Conservation (phyloP, 2,113 vertebrate genomes). For the Thalassarche chlororhynchos region DNA sequence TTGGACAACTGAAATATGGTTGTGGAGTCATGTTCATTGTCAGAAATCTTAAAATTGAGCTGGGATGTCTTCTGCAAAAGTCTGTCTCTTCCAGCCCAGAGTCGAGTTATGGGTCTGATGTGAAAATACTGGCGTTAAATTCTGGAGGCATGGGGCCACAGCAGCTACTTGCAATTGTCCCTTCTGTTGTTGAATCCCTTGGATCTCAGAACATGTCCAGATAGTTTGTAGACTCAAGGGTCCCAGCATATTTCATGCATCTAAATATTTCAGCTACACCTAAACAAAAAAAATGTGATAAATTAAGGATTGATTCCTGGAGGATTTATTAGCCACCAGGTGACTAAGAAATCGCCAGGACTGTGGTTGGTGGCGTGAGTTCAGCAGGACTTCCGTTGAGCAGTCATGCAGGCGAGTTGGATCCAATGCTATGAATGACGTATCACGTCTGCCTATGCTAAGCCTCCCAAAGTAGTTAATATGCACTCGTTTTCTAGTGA, state of each 20-base stretch:
- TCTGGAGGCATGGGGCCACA: neutral
- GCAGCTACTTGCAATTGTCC: neutral
- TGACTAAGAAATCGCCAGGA: neutral
- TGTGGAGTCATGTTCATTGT: neutral
- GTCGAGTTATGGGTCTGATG: fast-evolving
- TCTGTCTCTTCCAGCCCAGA: neutral
- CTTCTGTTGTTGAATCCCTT: neutral
- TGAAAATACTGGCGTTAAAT: neutral
- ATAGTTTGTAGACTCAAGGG: neutral
- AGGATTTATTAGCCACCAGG: neutral
- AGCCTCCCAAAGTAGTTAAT: neutral
- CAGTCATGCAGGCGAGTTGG: neutral
- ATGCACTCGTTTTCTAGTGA: neutral
- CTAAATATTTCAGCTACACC: neutral
- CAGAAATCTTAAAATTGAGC: neutral
- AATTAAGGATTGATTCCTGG: neutral
- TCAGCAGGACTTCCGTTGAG: neutral
- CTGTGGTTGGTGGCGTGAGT: fast-evolving
- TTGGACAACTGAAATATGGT: no score
- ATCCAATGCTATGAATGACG: neutral
- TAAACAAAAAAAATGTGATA: no score
- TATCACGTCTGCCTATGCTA: neutral
- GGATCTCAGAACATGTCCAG: no score
- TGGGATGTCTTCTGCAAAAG: neutral
- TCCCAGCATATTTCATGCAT: neutral